These are phyloP conservation scores for Drosophila tsacasi DNA, from an alignment of 1,140 invertebrate species.

Conservation along the genomic window DNA sequence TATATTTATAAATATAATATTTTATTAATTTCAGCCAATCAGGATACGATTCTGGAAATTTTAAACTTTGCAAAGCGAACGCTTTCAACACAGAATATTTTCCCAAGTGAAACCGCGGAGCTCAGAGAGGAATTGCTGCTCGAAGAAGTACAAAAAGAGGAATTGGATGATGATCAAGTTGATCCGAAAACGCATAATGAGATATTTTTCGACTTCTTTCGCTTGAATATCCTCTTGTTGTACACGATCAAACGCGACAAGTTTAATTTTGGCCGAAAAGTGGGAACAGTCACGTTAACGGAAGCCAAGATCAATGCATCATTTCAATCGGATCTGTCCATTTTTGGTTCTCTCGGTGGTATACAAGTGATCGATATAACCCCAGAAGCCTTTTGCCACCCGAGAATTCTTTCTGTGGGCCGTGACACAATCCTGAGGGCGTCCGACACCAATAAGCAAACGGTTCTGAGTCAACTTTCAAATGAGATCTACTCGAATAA, in stretches of 20 bases:
- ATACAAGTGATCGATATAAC: conserved; percentile 96
- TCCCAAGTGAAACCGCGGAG: conserved; percentile 57
- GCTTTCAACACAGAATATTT: conserved; percentile 86
- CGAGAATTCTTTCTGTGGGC: conserved; percentile 94
- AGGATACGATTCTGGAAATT: conserved; percentile 97
- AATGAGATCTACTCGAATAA: conserved; percentile 86
- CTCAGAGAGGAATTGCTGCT: conserved; percentile 18
- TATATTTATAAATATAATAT: neutral
- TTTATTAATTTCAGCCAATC: conserved; percentile 90
- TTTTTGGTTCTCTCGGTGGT: conserved; percentile 95
- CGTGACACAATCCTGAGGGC: conserved; percentile 88
- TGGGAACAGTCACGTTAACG: conserved; percentile 96
- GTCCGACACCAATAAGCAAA: conserved; percentile 45
- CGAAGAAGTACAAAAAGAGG: conserved; percentile 17
- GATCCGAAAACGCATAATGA: conserved; percentile 86
- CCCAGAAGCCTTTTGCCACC: conserved; percentile 92
- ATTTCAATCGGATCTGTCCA: conserved; percentile 88
- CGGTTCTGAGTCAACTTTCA: conserved; percentile 78
- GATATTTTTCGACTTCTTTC: conserved; percentile 96
- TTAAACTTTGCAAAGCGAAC: conserved; percentile 93
- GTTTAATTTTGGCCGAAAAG: conserved; percentile 92
- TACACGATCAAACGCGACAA: conserved; percentile 91
- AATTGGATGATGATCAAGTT: conserved; percentile 24
- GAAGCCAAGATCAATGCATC: conserved; percentile 96
- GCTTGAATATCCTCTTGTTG: conserved; percentile 94